Evolutionary conservation across 1,140 invertebrate genomes (phyloP).

Genomic region (Lepidurus arcticus): DNA sequence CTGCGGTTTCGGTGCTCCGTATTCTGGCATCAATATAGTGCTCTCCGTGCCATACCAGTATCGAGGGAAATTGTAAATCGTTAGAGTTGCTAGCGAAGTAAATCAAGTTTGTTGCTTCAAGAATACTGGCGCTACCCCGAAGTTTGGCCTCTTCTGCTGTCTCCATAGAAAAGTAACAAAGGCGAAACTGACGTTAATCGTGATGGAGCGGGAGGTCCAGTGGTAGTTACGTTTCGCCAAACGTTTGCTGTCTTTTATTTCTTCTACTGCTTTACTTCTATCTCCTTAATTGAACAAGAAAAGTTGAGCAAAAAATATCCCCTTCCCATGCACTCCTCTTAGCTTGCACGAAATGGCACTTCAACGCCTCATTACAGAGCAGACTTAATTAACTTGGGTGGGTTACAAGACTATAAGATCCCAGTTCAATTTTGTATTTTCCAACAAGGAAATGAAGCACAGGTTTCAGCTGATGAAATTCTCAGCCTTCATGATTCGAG

Average conservation of each 20-base stretch:
- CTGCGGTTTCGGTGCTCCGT: neutral
- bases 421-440: neutral
- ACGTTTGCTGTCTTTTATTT: neutral
- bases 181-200: conserved; percentile 5
- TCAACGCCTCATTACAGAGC: neutral
- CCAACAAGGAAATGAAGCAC: neutral
- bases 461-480: neutral
- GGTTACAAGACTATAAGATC: neutral
- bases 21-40: neutral
- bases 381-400: conserved; percentile 5
- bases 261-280: neutral
- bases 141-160: neutral
- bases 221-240: neutral
- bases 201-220: neutral
- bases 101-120: conserved; percentile 19
- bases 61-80: conserved; percentile 11
- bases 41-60: neutral
- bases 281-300: neutral
- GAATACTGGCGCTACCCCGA: neutral
- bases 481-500: neutral
- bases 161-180: neutral
- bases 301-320: neutral
- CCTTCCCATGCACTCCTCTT: neutral
- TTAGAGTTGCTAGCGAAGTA: neutral
- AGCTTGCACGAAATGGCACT: conserved; percentile 4